These are phyloP conservation scores for Hybognathus amarus DNA, from an alignment of 2,797 vertebrate genomes.

Conservation along the genomic window DNA sequence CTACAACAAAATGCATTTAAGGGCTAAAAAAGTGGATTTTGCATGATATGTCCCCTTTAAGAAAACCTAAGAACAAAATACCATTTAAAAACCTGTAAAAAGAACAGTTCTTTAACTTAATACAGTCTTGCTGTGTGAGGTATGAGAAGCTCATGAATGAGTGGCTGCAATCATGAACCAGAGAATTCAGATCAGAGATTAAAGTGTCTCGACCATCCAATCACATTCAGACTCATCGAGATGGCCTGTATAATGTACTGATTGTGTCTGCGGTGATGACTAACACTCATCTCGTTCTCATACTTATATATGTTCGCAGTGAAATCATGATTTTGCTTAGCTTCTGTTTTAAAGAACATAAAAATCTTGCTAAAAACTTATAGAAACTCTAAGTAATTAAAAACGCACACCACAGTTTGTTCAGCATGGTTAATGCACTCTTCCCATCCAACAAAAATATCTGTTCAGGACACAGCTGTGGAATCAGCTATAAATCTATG, in stretches of 20 bases:
- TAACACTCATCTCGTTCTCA: constrained; percentile 12
- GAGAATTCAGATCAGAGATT: constrained; percentile 17
- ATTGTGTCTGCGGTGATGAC: constrained; percentile 39
- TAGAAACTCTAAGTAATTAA: background rate
- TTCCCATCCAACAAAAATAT: background rate
- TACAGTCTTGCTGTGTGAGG: background rate
- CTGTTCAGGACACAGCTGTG: background rate
- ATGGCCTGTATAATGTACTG: constrained; percentile 32
- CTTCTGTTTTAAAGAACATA: background rate
- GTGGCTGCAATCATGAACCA: constrained; percentile 44
- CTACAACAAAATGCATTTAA: too few species aligned
- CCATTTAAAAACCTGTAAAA: constrained; percentile 3
- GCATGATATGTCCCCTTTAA: too few species aligned
- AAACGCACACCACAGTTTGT: background rate
- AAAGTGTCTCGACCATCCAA: constrained; percentile 37
- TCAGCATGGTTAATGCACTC: background rate
- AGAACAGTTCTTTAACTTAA: background rate
- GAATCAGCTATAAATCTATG: constrained; percentile 34
- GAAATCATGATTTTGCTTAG: background rate
- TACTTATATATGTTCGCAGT: constrained; percentile 1
- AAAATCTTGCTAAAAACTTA: background rate
- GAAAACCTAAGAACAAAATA: background rate
- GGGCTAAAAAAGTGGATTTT: too few species aligned
- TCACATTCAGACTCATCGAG: constrained; percentile 31
- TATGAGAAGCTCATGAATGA: constrained; percentile 5